Evolutionary conservation across 2,888 invertebrate species (phyloP), one percentile per base, ranked within the genome.

Genomic region (Podabrus alpinus): DNA sequence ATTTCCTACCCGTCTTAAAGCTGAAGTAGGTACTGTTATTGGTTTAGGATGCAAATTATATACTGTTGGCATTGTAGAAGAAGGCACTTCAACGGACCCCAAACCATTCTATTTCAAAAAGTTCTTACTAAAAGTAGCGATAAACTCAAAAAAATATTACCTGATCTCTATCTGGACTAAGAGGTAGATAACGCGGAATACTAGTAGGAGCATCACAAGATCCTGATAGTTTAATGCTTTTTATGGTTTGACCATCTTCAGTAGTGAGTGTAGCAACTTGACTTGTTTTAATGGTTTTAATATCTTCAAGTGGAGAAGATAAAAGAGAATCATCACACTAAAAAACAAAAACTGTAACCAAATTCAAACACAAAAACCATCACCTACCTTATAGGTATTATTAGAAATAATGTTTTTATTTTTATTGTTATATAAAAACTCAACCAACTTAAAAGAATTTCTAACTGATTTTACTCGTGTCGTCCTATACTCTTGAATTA

Each of bases 31-130:
- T 68, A 91, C 84, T 29, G 90, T 89, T 11, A 92, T 89, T 11
- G 92, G 91, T 76, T 92, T 90, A 76, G 92, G 90, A 75, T 91
- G 90, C 17, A 89, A 83, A 77, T 89, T 85, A 83, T 90, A 91
- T 88, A 85, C 79, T 72, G 84, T 83, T 72, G 74, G 74, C 29
- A 68, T 66, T 67, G 62, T 21, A 10, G 68, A 59, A 67, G 68
- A 68, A 69, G 77, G 72, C 68, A 72, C 69, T 68, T 75, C 77
- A 19, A 19, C 45, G 7, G 45, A 45, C n/a, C 45, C 45, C n/a
- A n/a, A 45, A 13, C 45, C 62, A 64, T 64, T 64, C 62, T 64
- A 45, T 45, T 45, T 45, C 1, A 64, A 64, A 64, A 19, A 19
- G 11, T 19, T 19, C 11, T 61, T 3, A 16, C 9, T 61, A 4